Percentiles rank a stretch among this genome's conserved stretches.
phyloP scores from a whole-genome alignment of 64 coral and sea anemone genomes.

The Actinia tenebrosa region DNA sequence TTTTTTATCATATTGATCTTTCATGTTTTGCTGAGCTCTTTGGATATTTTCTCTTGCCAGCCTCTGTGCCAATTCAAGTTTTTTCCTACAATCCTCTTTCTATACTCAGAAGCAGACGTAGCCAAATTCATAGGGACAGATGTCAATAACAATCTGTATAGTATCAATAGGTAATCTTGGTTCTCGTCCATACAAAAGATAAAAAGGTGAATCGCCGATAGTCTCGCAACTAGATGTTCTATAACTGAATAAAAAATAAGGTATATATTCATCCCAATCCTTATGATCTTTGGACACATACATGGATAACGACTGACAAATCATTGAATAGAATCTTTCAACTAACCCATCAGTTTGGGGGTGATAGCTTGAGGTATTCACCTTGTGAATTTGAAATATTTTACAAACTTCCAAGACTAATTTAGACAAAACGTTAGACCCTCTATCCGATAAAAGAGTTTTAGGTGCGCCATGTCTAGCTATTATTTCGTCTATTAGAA shows the following conservation, averaged over 20 bases:
- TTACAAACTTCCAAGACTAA: conserved; percentile 9
- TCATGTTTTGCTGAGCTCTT: conserved; percentile 50
- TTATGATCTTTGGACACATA: conserved; percentile 37
- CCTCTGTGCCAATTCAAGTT: conserved; percentile 34
- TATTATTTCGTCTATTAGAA: conserved; percentile 24
- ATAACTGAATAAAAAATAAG: conserved; percentile 33
- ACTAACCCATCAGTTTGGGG: too few species aligned
- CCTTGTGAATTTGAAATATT: not conserved
- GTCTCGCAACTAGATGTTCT: conserved; percentile 22
- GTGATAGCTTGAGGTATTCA: too few species aligned
- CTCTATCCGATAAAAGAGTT: conserved; percentile 19
- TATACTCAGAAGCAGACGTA: conserved; percentile 35
- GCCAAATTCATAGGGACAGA: conserved; percentile 3
- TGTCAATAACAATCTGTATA: conserved; percentile 10
- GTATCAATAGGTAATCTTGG: conserved; percentile 26
- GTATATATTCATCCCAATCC: conserved; percentile 46
- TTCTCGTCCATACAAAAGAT: conserved; percentile 25
- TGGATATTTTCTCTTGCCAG: conserved; percentile 42
- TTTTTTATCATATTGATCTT: conserved; percentile 6
- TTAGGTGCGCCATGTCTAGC: not conserved
- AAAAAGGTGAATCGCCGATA: conserved; percentile 35
- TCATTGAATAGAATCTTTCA: conserved; percentile 3
- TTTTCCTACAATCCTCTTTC: conserved; percentile 20
- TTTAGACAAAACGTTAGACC: conserved; percentile 2
- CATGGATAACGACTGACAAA: conserved; percentile 18